Conservation (phyloP, 2,113 vertebrate species). For the Channa maculata region DNA sequence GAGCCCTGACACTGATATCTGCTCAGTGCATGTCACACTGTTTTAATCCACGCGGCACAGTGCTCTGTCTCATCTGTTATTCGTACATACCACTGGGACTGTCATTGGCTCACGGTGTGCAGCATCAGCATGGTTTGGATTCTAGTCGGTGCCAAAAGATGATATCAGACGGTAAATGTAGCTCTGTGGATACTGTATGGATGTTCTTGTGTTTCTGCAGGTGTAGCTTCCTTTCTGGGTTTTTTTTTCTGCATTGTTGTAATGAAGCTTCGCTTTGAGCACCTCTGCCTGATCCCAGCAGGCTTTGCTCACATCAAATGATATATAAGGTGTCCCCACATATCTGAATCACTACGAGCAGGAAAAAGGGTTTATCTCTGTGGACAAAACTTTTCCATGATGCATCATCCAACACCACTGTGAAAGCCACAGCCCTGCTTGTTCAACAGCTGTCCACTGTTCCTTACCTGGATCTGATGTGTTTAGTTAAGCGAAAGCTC, state of each 20-base stretch:
- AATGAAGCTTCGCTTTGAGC: not conserved
- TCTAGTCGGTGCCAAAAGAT: constrained; percentile 15
- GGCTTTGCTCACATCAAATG: no score
- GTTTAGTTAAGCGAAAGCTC: no score
- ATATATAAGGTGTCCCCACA: not conserved
- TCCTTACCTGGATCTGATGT: no score
- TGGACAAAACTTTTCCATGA: no score
- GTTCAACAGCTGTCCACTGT: no score
- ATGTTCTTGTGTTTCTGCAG: not conserved
- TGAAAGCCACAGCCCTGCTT: no score
- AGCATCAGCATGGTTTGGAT: constrained; percentile 20
- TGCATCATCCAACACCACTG: no score
- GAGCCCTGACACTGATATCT: constrained; percentile 52
- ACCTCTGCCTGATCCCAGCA: not conserved
- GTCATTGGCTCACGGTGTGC: not conserved
- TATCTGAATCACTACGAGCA: not conserved
- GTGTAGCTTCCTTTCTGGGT: not conserved
- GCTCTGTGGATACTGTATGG: not conserved
- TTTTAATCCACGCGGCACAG: constrained; percentile 25
- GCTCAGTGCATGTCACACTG: constrained; percentile 54
- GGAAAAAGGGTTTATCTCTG: not conserved
- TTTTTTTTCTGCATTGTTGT: not conserved
- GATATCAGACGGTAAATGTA: constrained; percentile 20
- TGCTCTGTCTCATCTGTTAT: constrained; percentile 31
- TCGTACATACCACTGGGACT: constrained; percentile 17